Evolutionary conservation across 2,888 invertebrate species (phyloP).

Genomic region (Nomada fucata): DNA sequence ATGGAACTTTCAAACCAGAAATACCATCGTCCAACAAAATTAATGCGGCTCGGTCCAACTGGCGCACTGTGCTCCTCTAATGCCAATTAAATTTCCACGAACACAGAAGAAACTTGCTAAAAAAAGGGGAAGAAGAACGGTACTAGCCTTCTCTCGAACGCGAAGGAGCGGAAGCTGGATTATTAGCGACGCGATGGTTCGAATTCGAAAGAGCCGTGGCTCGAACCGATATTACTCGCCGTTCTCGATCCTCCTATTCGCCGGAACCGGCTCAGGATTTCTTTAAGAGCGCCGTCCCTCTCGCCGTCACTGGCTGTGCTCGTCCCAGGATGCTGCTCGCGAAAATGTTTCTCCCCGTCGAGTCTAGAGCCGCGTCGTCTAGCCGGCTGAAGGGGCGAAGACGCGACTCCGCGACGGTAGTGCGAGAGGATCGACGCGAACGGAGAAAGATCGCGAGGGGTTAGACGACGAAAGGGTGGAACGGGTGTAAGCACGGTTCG

Average conservation of each 20-base stretch:
- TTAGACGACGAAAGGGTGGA: slow-evolving; percentile 1
- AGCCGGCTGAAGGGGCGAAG: no score
- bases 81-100: slow-evolving; percentile 15
- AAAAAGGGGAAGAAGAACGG: neutral
- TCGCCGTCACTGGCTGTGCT: slow-evolving; percentile 10
- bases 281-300: slow-evolving; percentile 41
- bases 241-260: neutral
- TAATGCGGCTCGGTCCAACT: slow-evolving; percentile 33
- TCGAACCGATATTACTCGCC: neutral
- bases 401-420: neutral
- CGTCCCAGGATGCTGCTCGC: neutral
- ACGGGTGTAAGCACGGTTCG: slow-evolving; percentile 14
- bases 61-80: slow-evolving; percentile 7
- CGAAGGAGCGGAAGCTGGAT: neutral
- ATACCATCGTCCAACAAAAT: slow-evolving; percentile 8
- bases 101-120: neutral
- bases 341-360: no score
- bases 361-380: no score
- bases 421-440: neutral
- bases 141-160: neutral
- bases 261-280: slow-evolving; percentile 16
- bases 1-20: slow-evolving; percentile 15
- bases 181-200: slow-evolving; percentile 18
- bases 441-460: neutral
- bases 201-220: neutral